Conservation (phyloP, 2,797 vertebrate genomes). For the Coregonus ussuriensis region DNA sequence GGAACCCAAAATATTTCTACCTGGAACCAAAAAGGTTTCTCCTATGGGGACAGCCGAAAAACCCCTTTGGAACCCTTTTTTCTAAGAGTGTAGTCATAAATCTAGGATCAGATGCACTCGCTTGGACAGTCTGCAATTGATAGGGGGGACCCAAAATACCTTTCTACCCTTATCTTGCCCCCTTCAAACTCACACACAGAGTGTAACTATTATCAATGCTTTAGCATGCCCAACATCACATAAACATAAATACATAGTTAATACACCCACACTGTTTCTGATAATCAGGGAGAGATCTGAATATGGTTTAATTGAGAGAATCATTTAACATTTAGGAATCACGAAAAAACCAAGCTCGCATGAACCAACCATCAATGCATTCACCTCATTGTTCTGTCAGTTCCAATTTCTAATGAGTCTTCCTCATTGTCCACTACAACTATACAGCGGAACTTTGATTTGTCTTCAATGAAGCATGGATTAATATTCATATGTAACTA, state of each 20-base stretch:
- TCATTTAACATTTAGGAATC: constrained; percentile 21
- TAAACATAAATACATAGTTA: constrained; percentile 3
- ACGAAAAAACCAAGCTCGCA: constrained; percentile 21
- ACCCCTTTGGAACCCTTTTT: no score
- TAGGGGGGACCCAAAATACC: not conserved
- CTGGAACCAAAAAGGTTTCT: no score
- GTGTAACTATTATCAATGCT: constrained; percentile 8
- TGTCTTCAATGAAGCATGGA: constrained; percentile 36
- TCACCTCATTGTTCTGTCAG: constrained; percentile 48
- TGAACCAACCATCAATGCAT: constrained; percentile 31
- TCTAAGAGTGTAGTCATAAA: no score
- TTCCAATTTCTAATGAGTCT: constrained; percentile 45
- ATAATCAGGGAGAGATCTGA: constrained; percentile 46
- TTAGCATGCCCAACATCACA: constrained; percentile 13
- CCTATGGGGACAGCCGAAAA: no score
- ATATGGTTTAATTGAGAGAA: constrained; percentile 50
- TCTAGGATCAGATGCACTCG: not conserved
- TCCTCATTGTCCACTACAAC: constrained; percentile 49
- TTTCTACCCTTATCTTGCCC: no score
- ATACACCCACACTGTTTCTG: not conserved
- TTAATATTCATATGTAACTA: constrained; percentile 41
- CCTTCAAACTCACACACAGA: not conserved
- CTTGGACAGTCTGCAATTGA: not conserved
- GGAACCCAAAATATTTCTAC: no score
- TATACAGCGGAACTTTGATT: constrained; percentile 46